Percentiles rank a stretch among this genome's conserved stretches.
Conservation (phyloP, 1,140 invertebrate species). For the Drosophila parvula region DNA sequence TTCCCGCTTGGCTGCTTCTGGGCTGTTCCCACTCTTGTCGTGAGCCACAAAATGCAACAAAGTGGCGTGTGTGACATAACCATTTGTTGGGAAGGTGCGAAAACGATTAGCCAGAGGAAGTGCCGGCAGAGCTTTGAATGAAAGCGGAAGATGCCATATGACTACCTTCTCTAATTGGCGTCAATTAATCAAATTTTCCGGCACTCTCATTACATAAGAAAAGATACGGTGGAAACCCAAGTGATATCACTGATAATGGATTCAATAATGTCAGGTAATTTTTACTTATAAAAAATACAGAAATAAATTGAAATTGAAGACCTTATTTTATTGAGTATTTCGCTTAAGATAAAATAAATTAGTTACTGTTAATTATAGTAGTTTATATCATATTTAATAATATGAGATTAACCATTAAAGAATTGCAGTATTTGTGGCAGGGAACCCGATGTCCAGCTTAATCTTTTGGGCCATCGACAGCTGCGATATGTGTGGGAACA, state of each 20-base stretch:
- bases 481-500: conserved; percentile 44
- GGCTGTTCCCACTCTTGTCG: conserved; percentile 33
- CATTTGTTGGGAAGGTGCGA: conserved; percentile 31
- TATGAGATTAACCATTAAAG: conserved; percentile 41
- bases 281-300: no score
- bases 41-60: conserved; percentile 46
- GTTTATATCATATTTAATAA: neutral
- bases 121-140: neutral
- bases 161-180: conserved; percentile 30
- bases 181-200: conserved; percentile 30
- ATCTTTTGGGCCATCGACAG: conserved; percentile 40
- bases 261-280: conserved; percentile 1
- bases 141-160: conserved; percentile 29
- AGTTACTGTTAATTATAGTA: neutral
- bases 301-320: neutral
- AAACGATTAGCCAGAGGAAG: conserved; percentile 39
- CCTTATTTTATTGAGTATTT: conserved; percentile 1
- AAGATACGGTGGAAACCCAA: neutral
- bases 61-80: conserved; percentile 61
- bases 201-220: conserved; percentile 29
- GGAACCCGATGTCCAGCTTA: conserved; percentile 6
- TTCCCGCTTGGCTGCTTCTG: conserved; percentile 57
- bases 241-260: neutral
- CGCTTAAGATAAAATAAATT: conserved; percentile 19
- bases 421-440: conserved; percentile 37